A percentile compares a stretch with the other conserved stretches of the same genome.
Evolutionary conservation across 2,113 vertebrate genomes (phyloP).

Genomic region (Aepyceros melampus): DNA sequence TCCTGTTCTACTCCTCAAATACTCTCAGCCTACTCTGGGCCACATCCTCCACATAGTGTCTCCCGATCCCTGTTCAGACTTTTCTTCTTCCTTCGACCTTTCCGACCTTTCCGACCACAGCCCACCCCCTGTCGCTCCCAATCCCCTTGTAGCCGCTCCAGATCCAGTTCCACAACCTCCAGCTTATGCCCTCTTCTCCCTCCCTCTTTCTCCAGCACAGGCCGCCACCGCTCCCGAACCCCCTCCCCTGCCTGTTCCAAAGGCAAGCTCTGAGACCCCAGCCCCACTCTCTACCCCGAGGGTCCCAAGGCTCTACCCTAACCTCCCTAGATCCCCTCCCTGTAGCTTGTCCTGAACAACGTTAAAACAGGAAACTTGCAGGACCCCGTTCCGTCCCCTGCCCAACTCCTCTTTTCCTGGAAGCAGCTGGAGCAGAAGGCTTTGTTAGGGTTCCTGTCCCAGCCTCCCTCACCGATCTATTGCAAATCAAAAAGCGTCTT

Average conservation of each 20-base stretch:
- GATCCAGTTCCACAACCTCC: background rate
- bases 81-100: background rate
- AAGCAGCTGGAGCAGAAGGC: background rate
- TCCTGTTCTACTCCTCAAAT: background rate
- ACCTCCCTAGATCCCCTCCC: background rate
- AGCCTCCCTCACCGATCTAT: background rate
- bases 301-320: background rate
- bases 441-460: background rate
- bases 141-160: background rate
- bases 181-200: background rate
- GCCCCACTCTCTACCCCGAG: background rate
- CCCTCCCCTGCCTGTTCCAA: background rate
- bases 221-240: accelerated
- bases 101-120: background rate
- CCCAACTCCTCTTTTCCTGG: background rate
- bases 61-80: background rate
- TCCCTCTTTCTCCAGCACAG: background rate
- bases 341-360: accelerated
- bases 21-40: background rate
- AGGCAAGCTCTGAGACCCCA: background rate
- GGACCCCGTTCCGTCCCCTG: background rate
- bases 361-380: background rate
- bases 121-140: background rate
- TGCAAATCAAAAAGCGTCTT: background rate
- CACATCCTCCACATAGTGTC: background rate